Base-by-base conservation (phyloP, 2,888 invertebrate species). In the Atrina japonica region DNA sequence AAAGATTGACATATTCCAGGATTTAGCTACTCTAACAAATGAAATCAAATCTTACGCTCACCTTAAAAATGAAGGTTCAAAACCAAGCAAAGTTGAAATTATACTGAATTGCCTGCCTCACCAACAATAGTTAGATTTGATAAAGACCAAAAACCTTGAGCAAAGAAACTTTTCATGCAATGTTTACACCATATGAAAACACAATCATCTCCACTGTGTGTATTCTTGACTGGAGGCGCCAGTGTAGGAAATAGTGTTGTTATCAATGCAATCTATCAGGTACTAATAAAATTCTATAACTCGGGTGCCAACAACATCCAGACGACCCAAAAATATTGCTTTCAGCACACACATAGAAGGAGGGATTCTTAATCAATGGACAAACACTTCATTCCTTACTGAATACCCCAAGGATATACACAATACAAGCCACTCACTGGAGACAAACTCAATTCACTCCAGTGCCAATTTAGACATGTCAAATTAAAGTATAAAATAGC, bases 181-280 rank as follows among this genome's bases (percentile, higher is more conserved):
- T 61, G 52, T 68, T n/a, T 66, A 9, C 27, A 66, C 7, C 9
- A 3, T n/a, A 21, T 60, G 0, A 65, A 68, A 53, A 61, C 66
- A 14, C 3, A 14, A 5, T 5, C 25, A 18, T 25, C 35, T 18
- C 75, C n/a, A 56, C 47, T 76, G 18, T 64, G 49, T 23, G 3
- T 47, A 5, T 80, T 80, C 47, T 21, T 83, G 0, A 72, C 56
- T 59, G 82, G 82, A 18, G 76, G 76, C n/a, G 82, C 82, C 11
- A 80, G 83, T 29, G 76, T 72, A 21, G 82, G 83, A 11, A 84
- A 84, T 66, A 70, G 68, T 14, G 14, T 30, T n/a, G 41, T 82
- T 0, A 80, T 75, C 0, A 66, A 67, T 49, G 50, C 72, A n/a
- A 21, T 82, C 16, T 71, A 76, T 65, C 80, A 83, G 29, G 25